These are phyloP conservation scores for Ferdinandea cuprea DNA, from an alignment of 2,888 invertebrate genomes.

Conservation along the genomic window DNA sequence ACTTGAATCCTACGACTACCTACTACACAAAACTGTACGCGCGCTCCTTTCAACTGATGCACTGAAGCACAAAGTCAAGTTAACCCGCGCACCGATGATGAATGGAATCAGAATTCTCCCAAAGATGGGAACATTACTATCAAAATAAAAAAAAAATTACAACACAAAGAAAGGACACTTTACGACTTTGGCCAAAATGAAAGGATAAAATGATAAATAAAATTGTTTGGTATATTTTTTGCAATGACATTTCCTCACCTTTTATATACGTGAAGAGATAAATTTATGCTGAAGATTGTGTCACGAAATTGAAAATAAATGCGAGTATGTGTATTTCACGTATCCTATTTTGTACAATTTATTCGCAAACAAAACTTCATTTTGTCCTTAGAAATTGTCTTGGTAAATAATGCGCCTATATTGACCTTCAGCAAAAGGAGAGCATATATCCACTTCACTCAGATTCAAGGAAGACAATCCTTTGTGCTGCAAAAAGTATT, in stretches of 20 bases:
- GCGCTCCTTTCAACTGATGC: background rate
- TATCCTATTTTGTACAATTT: too few relatives aligned
- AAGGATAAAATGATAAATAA: constrained; percentile 43
- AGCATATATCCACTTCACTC: background rate
- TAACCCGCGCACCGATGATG: constrained; percentile 13
- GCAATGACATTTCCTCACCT: constrained; percentile 32
- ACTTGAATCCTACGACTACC: constrained; percentile 14
- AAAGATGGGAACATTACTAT: constrained; percentile 16
- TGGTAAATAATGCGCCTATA: background rate
- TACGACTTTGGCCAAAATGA: constrained; percentile 17
- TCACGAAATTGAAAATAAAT: constrained; percentile 2
- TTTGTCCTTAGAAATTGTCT: too few relatives aligned
- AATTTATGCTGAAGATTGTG: constrained; percentile 44
- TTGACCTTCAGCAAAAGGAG: background rate
- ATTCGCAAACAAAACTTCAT: background rate
- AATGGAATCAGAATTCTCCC: constrained; percentile 18
- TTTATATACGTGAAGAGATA: constrained; percentile 17
- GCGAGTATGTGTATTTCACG: too few relatives aligned
- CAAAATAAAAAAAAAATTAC: constrained; percentile 55
- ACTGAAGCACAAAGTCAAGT: background rate
- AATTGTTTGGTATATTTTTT: constrained; percentile 24
- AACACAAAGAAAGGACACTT: constrained; percentile 32
- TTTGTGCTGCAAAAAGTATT: background rate
- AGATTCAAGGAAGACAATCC: background rate
- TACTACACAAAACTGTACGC: background rate